Evolutionary conservation across 1,140 invertebrate genomes (phyloP).

Genomic region (Vanessa atalanta): DNA sequence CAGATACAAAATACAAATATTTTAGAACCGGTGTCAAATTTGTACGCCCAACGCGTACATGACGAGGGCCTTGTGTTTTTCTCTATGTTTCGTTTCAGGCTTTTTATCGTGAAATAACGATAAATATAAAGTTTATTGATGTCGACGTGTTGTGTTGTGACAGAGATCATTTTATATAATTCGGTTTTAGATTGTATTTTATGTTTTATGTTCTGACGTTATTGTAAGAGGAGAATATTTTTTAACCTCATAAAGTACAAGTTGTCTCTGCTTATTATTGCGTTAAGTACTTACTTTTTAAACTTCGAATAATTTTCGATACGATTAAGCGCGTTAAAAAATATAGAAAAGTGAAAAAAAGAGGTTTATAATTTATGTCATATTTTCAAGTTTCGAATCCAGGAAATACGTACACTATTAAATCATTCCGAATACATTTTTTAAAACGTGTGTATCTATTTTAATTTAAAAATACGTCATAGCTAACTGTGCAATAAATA

Average conservation of each 20-base stretch:
- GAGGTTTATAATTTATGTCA: no score
- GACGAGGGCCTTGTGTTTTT: slow-evolving; percentile 13
- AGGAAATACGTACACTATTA: no score
- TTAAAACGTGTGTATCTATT: no score
- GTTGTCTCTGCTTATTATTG: neutral
- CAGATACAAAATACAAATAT: slow-evolving; percentile 4
- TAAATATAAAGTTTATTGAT: slow-evolving; percentile 21
- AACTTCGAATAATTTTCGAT: no score
- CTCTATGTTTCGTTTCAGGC: neutral
- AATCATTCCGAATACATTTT: no score
- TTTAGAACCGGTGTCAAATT: slow-evolving; percentile 19
- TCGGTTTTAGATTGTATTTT: neutral
- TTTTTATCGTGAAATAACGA: slow-evolving; percentile 17
- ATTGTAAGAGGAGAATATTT: neutral
- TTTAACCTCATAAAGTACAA: neutral
- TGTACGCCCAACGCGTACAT: slow-evolving; percentile 17
- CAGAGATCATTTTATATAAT: neutral
- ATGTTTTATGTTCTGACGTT: neutral
- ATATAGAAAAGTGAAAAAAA: no score
- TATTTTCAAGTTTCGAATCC: no score
- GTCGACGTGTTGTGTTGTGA: slow-evolving; percentile 10
- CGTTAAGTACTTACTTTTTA: no score
- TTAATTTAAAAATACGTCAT: no score
- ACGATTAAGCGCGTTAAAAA: no score
- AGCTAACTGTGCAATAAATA: no score